phyloP scores from a whole-genome alignment of 2,888 invertebrate species.

The Andrena chrysosceles region DNA sequence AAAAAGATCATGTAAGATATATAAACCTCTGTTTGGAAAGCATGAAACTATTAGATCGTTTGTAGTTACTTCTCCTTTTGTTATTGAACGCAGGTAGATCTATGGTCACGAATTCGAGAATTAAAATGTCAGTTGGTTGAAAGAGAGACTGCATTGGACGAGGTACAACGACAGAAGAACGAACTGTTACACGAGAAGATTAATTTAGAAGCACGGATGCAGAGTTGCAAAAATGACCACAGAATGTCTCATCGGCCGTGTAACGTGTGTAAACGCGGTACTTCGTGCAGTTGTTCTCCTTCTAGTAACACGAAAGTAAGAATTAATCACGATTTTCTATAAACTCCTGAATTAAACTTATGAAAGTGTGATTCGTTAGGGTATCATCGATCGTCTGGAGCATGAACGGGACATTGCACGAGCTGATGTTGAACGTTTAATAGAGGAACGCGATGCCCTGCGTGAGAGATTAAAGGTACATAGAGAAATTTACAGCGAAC shows the following conservation, averaged over 20 bases:
- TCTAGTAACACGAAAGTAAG: constrained; percentile 67
- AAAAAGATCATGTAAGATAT: constrained; percentile 80
- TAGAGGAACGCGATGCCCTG: constrained; percentile 87
- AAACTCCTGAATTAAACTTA: neutral
- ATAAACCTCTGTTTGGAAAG: constrained; percentile 1
- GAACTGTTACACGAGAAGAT: constrained; percentile 84
- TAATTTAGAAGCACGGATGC: constrained; percentile 83
- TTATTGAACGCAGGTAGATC: constrained; percentile 52
- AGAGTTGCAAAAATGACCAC: constrained; percentile 73
- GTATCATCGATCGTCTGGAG: constrained; percentile 83
- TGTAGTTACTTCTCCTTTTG: neutral
- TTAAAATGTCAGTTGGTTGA: constrained; percentile 82
- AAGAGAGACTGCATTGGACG: constrained; percentile 83
- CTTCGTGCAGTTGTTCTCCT: constrained; percentile 65
- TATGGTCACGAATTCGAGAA: constrained; percentile 76
- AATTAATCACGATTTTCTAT: neutral
- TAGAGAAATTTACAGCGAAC: too few species aligned
- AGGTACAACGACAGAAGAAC: constrained; percentile 84
- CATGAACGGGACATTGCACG: constrained; percentile 87
- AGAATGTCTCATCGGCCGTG: constrained; percentile 71
- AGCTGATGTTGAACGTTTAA: constrained; percentile 87
- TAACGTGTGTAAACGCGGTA: constrained; percentile 67
- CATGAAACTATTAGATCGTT: constrained; percentile 15
- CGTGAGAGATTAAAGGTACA: constrained; percentile 87
- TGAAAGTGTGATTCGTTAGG: constrained; percentile 71